A percentile compares a stretch with the other conserved stretches of the same genome.
phyloP scores from a whole-genome alignment of 1,140 invertebrate species.

The Drosophila pallidifrons region DNA sequence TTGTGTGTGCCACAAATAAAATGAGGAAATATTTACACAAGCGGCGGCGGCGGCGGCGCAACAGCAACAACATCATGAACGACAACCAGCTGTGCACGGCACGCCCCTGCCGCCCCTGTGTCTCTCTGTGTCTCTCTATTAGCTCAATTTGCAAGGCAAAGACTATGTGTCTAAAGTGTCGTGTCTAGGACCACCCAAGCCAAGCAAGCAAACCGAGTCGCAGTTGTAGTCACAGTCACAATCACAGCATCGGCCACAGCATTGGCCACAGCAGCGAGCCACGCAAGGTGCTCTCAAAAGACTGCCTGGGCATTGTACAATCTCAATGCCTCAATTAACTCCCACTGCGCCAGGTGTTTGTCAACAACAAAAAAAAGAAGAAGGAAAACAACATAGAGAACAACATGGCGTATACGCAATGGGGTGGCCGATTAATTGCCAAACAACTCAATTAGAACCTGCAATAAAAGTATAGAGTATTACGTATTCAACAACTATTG shows the following conservation, averaged over 20 bases:
- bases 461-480: neutral
- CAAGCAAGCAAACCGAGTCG: conserved; percentile 3
- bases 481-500: too few relatives aligned
- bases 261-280: neutral
- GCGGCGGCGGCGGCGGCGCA: conserved; percentile 43
- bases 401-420: conserved; percentile 65
- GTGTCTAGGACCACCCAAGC: conserved; percentile 72
- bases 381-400: conserved; percentile 31
- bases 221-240: neutral
- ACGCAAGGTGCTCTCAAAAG: conserved; percentile 18
- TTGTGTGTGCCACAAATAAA: conserved; percentile 77
- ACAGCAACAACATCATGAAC: conserved; percentile 11
- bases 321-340: conserved; percentile 68
- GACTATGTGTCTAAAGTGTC: conserved; percentile 71
- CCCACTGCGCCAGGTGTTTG: conserved; percentile 60
- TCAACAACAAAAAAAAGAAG: conserved; percentile 8
- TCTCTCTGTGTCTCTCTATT: conserved; percentile 52
- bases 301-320: conserved; percentile 14
- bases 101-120: conserved; percentile 69
- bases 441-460: neutral
- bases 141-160: conserved; percentile 70
- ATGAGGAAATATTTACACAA: conserved; percentile 80
- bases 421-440: conserved; percentile 26
- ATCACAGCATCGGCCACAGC: conserved; percentile 7
- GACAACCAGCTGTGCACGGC: conserved; percentile 65